Evolutionary conservation across 2,113 vertebrate genomes (phyloP).

Genomic region (Phodopus roborovskii): DNA sequence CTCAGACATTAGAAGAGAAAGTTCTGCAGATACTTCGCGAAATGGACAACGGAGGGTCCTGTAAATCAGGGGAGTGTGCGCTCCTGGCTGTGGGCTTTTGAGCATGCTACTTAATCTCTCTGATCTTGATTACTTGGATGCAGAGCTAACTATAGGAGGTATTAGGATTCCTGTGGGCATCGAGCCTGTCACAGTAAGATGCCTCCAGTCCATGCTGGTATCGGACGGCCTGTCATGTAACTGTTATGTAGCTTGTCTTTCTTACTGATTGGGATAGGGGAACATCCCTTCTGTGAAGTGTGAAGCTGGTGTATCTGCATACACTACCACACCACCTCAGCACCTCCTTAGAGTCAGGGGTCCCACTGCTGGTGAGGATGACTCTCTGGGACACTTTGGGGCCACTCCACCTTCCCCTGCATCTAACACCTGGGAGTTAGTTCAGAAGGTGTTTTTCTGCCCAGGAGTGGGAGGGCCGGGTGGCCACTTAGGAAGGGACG

Average conservation of each 20-base stretch:
- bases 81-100: background rate
- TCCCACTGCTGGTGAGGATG: background rate
- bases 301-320: too few relatives aligned
- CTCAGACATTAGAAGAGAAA: background rate
- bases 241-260: fast-evolving
- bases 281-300: background rate
- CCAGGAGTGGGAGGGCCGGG: background rate
- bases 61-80: background rate
- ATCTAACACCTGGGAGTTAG: background rate
- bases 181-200: fast-evolving
- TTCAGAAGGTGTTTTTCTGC: fast-evolving
- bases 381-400: background rate
- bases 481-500: background rate
- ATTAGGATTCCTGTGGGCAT: fast-evolving
- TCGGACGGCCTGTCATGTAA: too few relatives aligned
- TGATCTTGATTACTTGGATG: background rate
- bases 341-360: fast-evolving
- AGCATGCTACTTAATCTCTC: background rate
- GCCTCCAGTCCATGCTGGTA: fast-evolving
- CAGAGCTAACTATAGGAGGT: background rate
- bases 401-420: background rate
- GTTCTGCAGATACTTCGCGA: background rate
- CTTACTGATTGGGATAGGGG: fast-evolving
- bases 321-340: background rate
- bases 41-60: background rate